phyloP scores from a whole-genome alignment of 1,140 invertebrate genomes.

The Hyles vespertilio region DNA sequence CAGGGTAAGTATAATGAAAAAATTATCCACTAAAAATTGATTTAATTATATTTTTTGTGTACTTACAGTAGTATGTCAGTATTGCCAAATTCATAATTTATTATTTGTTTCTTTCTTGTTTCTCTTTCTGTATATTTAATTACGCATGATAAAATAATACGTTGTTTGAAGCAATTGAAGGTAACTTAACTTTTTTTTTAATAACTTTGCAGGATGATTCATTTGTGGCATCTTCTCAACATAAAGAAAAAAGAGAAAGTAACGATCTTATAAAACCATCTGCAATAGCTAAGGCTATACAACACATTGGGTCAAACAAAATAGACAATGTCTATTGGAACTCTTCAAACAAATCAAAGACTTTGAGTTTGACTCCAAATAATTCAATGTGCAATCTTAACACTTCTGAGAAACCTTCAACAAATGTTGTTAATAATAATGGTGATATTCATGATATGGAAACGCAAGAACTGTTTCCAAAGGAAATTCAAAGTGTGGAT shows the following conservation, averaged over 20 bases:
- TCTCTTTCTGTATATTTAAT: background rate
- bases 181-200: too few species aligned
- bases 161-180: too few species aligned
- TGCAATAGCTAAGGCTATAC: constrained; percentile 36
- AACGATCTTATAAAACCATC: constrained; percentile 43
- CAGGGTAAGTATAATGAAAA: constrained; percentile 30
- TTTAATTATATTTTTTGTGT: background rate
- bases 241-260: constrained; percentile 25
- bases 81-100: too few species aligned
- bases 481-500: constrained; percentile 11
- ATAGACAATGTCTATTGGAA: constrained; percentile 53
- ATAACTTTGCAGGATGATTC: constrained; percentile 55
- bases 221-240: constrained; percentile 45
- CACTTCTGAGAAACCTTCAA: background rate
- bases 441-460: constrained; percentile 42
- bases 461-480: constrained; percentile 25
- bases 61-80: background rate
- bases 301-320: constrained; percentile 42
- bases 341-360: constrained; percentile 50
- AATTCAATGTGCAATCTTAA: constrained; percentile 18
- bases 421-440: constrained; percentile 2
- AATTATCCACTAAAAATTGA: too few species aligned
- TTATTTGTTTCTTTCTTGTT: background rate
- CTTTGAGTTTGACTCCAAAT: constrained; percentile 35
- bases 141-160: background rate